A percentile compares a stretch with the other conserved stretches of the same genome.
phyloP scores from a whole-genome alignment of 2,797 vertebrate genomes.

The Myripristis jacobus region DNA sequence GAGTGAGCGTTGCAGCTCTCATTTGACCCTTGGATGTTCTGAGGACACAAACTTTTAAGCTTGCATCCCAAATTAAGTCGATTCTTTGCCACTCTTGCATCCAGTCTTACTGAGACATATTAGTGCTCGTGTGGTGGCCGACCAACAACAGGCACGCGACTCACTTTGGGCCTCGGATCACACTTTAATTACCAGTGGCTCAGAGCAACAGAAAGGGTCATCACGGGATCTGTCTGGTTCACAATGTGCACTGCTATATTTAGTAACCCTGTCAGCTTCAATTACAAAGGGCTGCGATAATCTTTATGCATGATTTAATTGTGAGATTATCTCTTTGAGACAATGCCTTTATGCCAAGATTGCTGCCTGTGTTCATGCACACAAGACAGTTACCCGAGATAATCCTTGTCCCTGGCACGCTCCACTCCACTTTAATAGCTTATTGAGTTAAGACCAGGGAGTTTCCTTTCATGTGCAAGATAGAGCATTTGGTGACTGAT shows the following conservation, averaged over 20 bases:
- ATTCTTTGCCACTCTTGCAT: not conserved
- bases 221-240: constrained; percentile 41
- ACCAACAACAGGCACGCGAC: not conserved
- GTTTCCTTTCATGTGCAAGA: constrained; percentile 1
- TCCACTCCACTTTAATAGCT: constrained; percentile 13
- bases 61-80: not conserved
- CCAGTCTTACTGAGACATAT: not conserved
- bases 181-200: constrained; percentile 34
- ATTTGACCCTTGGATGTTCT: too few relatives aligned
- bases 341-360: constrained; percentile 56
- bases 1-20: too few relatives aligned
- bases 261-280: constrained; percentile 50
- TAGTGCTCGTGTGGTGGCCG: not conserved
- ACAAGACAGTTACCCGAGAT: constrained; percentile 48
- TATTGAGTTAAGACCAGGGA: constrained; percentile 1
- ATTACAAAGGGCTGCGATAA: constrained; percentile 61
- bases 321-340: constrained; percentile 73
- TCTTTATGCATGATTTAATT: constrained; percentile 70
- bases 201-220: constrained; percentile 28
- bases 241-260: constrained; percentile 63
- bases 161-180: constrained; percentile 12
- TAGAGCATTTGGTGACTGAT: constrained; percentile 11
- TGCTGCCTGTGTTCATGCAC: constrained; percentile 34
- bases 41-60: not conserved
- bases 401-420: constrained; percentile 39